Base-by-base conservation (phyloP, 1,140 invertebrate genomes). In the Sycophila sp. region DNA sequence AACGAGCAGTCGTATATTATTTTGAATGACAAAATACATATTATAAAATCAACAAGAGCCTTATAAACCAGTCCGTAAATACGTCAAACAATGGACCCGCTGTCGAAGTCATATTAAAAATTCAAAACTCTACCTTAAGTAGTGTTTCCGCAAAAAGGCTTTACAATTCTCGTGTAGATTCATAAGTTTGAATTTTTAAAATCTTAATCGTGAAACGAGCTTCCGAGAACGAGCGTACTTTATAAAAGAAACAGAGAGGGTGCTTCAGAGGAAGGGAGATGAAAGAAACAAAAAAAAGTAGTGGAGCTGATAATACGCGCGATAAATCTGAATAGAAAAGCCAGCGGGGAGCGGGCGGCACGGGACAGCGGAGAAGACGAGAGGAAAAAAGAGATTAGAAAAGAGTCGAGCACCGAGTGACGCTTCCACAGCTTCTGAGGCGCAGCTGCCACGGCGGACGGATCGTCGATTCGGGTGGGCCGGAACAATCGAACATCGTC, bases 301-400 rank as follows among this genome's bases (percentile, higher is more conserved):
- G n/a, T n/a, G n/a, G 32, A 38, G 26, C 38, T 13, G 60, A 63
- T 63, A 63, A 63, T 63, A 22, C 19, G 19, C 28, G 47, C 47
- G 62, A 65, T 65, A 65, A 65, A 40, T 65, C 47, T 40, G 38
- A 65, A 53, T 40, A 53, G 47, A 53, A 47, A 53, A 40, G 49
- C 7, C 32, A 15, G 42, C 42, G 0, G 3, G 4, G 3, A 17
- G 13, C 7, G n/a, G 4, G 42, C n/a, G n/a, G n/a, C n/a, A n/a
- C n/a, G n/a, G n/a, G n/a, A n/a, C 15, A 10, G 15, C 0, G 15
- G 17, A 13, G 30, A 38, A 7, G 17, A 17, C 26, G 49, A 53
- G 26, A 11, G 55, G 38, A 42, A 30, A 19, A n/a, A 13, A 11
- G 47, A 53, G 62, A 65, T 65, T 65, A 65, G 62, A 4, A 64